A percentile compares a stretch with the other conserved stretches of the same genome.
These are phyloP conservation scores for Lerema accius DNA, from an alignment of 1,140 invertebrate genomes.

Conservation along the genomic window DNA sequence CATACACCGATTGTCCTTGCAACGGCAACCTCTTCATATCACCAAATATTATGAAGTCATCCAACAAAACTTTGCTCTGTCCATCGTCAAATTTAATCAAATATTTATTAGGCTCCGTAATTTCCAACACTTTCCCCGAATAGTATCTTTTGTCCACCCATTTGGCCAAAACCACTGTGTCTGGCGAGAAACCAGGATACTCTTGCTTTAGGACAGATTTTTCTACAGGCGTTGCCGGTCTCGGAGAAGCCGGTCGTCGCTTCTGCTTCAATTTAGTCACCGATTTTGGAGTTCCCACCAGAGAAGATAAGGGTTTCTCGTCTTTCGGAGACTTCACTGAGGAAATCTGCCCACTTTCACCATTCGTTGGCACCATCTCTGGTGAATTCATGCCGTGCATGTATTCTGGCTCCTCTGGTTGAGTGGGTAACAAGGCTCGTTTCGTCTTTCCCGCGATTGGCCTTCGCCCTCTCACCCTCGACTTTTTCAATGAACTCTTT, in stretches of 20 bases:
- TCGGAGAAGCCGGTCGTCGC: constrained; percentile 63
- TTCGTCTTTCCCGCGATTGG: constrained; percentile 74
- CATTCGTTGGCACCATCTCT: constrained; percentile 77
- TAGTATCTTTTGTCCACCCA: constrained; percentile 86
- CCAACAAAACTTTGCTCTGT: constrained; percentile 81
- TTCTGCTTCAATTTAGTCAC: constrained; percentile 72
- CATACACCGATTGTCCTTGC: constrained; percentile 78
- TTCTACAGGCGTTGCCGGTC: constrained; percentile 72
- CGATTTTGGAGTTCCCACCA: constrained; percentile 71
- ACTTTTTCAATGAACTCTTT: constrained; percentile 80
- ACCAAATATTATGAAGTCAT: constrained; percentile 84
- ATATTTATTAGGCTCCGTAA: constrained; percentile 83
- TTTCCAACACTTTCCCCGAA: constrained; percentile 81
- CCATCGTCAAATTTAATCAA: constrained; percentile 85
- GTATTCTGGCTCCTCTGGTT: constrained; percentile 70
- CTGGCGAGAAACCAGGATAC: constrained; percentile 69
- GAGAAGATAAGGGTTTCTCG: constrained; percentile 60
- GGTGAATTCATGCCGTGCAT: constrained; percentile 78
- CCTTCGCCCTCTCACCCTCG: constrained; percentile 65
- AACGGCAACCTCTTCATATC: constrained; percentile 77
- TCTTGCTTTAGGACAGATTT: constrained; percentile 61
- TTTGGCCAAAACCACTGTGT: constrained; percentile 84
- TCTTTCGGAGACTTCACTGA: constrained; percentile 64
- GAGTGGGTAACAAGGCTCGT: constrained; percentile 70
- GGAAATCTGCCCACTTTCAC: constrained; percentile 59